Base-by-base conservation (phyloP, 2,888 invertebrate genomes). In the Deroplatys truncata region DNA sequence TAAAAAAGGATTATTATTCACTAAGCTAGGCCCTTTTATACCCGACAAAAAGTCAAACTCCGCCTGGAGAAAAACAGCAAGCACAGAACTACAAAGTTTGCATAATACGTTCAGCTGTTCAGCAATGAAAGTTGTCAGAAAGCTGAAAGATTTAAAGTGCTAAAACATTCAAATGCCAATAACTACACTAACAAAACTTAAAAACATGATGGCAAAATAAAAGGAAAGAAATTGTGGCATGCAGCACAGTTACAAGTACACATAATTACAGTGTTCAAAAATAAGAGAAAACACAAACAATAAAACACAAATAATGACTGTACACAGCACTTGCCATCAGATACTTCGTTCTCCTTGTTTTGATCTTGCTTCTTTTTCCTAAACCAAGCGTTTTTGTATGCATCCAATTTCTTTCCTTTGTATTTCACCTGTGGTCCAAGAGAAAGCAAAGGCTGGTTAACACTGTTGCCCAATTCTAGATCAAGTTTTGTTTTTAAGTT, bases 351-450 rank as follows among this genome's bases (percentile, higher is more conserved):
- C 85, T 91, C 91, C 91, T 92, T 92, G 89, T 93, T 90, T 90
- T 92, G 92, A 90, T 93, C 93, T 90, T 94, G 93, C 90, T 94
- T 93, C 91, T 93, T 93, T 92, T 96, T 97, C 89, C 97, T 95
- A 91, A 97, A 96, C 96, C 98, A 98, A 89, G 96, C 95, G 91
- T 97, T 97, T 93, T 98, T 98, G 92, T 97, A 98, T 8, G 97
- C 96, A 93, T 98, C 98, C 92, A 98, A 93, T 93, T 98, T 98
- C 92, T 97, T 97, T 1, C 98, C 98, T 92, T 96, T 96, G 92
- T 98, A 98, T 92, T 94, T 93, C 8, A 94, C 93, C 94, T 94
- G 90, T 28, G 85, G 15, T 82, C 28, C 8, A 91, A 90, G 56
- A 72, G 25, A 72, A 72, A 72, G 56, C 56, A 72, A 25, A 20